Percentiles rank a stretch among this genome's conserved stretches.
These are phyloP conservation scores for Trisateles emortualis DNA, from an alignment of 2,888 invertebrate genomes.

Conservation along the genomic window DNA sequence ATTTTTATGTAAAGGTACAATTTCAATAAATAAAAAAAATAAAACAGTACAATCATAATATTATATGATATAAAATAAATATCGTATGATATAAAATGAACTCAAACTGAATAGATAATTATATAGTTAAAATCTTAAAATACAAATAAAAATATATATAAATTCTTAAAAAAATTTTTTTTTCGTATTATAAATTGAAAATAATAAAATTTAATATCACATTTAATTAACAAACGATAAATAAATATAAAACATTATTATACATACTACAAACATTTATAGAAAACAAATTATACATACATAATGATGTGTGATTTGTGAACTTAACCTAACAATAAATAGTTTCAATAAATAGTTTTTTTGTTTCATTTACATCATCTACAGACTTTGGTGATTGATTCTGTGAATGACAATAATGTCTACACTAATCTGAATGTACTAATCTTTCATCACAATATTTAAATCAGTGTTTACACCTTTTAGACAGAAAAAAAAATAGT, in stretches of 20 bases:
- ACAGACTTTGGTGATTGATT: constrained; percentile 13
- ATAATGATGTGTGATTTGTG: constrained; percentile 18
- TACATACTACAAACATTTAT: constrained; percentile 12
- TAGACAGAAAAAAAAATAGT: not conserved
- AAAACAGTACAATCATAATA: too few relatives aligned
- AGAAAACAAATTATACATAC: constrained; percentile 6
- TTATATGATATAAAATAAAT: too few relatives aligned
- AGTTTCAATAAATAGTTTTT: constrained; percentile 45
- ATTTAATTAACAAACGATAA: not conserved
- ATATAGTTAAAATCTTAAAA: too few relatives aligned
- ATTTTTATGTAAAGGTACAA: too few relatives aligned
- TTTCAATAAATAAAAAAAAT: too few relatives aligned
- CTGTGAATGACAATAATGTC: constrained; percentile 7
- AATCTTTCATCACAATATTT: constrained; percentile 9
- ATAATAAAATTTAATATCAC: too few relatives aligned
- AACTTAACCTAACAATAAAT: constrained; percentile 54
- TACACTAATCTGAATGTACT: constrained; percentile 5
- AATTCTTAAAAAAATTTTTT: too few relatives aligned
- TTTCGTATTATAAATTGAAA: too few relatives aligned
- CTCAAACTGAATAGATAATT: too few relatives aligned
- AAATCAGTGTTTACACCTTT: not conserved
- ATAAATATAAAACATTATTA: constrained; percentile 5
- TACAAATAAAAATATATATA: too few relatives aligned
- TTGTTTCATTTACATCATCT: constrained; percentile 21
- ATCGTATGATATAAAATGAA: too few relatives aligned